Evolutionary conservation across 2,113 vertebrate species (phyloP).

Genomic region (Engraulis encrasicolus): DNA sequence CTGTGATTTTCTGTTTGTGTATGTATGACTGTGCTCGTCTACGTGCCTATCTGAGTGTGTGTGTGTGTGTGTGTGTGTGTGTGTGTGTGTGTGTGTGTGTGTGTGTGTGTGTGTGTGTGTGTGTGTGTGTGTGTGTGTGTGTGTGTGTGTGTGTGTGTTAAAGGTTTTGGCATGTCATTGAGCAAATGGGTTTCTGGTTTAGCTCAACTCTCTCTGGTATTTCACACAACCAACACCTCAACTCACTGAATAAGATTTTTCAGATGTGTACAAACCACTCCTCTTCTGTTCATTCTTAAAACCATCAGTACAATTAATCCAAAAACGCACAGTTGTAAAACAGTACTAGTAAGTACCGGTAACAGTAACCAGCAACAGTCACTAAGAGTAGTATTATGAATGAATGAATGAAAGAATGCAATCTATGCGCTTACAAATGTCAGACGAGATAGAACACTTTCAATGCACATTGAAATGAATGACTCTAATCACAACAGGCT

Average conservation of each 20-base stretch:
- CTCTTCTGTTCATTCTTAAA: neutral
- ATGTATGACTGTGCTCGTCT: neutral
- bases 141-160: neutral
- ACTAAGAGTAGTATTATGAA: neutral
- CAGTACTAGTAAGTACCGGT: too few species aligned
- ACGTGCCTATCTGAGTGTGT: neutral
- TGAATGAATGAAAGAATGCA: too few species aligned
- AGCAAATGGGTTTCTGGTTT: neutral
- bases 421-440: too few species aligned
- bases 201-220: neutral
- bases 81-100: neutral
- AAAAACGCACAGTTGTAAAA: neutral
- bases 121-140: conserved; percentile 13
- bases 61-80: neutral
- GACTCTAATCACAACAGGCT: too few species aligned
- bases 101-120: neutral
- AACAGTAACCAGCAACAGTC: too few species aligned
- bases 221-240: neutral
- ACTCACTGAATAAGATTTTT: neutral
- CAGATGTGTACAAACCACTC: neutral
- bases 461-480: too few species aligned
- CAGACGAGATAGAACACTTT: too few species aligned
- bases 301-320: neutral
- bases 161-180: neutral
- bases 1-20: conserved; percentile 9